Percentiles rank a stretch among this genome's conserved stretches.
These are phyloP conservation scores for Pristionchus arcanus DNA, from an alignment of 2,888 invertebrate genomes.

Conservation along the genomic window DNA sequence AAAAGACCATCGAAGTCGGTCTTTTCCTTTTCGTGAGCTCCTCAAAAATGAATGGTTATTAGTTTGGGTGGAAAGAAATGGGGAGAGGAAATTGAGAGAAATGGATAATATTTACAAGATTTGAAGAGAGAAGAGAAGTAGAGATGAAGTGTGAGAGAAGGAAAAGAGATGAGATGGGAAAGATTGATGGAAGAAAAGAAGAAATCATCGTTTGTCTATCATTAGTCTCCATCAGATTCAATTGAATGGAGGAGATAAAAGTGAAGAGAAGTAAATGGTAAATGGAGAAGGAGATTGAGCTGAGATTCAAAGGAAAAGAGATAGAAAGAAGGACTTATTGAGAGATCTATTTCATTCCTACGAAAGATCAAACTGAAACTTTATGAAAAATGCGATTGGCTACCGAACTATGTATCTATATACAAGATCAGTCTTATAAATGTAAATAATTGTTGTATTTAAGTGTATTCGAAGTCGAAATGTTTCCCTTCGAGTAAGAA, in stretches of 20 bases:
- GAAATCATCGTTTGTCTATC: background rate
- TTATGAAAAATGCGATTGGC: background rate
- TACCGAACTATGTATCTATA: background rate
- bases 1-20: background rate
- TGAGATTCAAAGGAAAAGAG: background rate
- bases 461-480: conserved; percentile 51
- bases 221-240: conserved; percentile 10
- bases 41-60: background rate
- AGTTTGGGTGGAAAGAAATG: background rate
- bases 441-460: background rate
- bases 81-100: background rate
- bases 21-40: background rate
- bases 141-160: background rate
- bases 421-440: background rate
- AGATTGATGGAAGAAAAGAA: background rate
- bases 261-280: conserved; percentile 8
- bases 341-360: background rate
- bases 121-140: conserved; percentile 39
- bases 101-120: conserved; percentile 46
- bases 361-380: background rate
- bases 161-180: background rate
- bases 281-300: conserved; percentile 3
- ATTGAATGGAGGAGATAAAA: background rate
- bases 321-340: background rate
- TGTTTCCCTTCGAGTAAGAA: conserved; percentile 25